Base-by-base conservation (phyloP, 2,797 vertebrate species). In the Sciaenops ocellatus region DNA sequence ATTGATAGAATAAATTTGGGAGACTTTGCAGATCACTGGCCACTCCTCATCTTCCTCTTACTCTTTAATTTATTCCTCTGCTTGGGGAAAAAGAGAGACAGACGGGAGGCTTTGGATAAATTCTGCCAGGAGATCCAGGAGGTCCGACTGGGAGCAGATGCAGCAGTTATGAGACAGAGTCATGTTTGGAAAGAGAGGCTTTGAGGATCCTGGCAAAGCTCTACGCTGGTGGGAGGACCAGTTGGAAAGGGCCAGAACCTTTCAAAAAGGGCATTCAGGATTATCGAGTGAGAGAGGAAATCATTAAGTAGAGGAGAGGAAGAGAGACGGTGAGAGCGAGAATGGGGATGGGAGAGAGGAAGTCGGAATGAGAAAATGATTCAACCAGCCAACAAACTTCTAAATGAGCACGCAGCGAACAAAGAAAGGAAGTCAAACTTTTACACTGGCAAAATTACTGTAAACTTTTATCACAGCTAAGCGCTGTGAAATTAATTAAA, bases 141-240 rank as follows among this genome's bases (percentile, higher is more conserved):
- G 79, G 88, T 91, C 89, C 88, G 89, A 91, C 91, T 89, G 77
- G 76, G 87, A 92, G 88, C 93, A 94, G 93, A 93, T 93, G 92
- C 90, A 90, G 84, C 90, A 88, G 89, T 80, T 90, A 90, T 82
- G 84, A 90, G 87, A 85, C 78, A 52, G 83, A 90, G 77, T 79
- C 73, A 85, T 89, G 83, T 90, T 92, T 84, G 83, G 76, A 91
- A 79, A 86, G 81, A 57, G 57, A 84, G 71, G 63, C 81, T 90
- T 88, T 81, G 81, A 83, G 69, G 82, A 79, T 83, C 70, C 86
- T 93, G 91, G 86, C 89, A 89, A 76, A 54, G 87, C 82, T 59
- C 44, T 48, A 57, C 0, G 64, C 66, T 75, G 76, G 88, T 93
- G 90, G 90, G 88, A 86, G 91, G 89, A 90, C 86, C 84, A 83